Percentiles rank a stretch among this genome's conserved stretches.
These are phyloP conservation scores for Drosophila nasuta DNA, from an alignment of 1,140 invertebrate genomes.

Conservation along the genomic window DNA sequence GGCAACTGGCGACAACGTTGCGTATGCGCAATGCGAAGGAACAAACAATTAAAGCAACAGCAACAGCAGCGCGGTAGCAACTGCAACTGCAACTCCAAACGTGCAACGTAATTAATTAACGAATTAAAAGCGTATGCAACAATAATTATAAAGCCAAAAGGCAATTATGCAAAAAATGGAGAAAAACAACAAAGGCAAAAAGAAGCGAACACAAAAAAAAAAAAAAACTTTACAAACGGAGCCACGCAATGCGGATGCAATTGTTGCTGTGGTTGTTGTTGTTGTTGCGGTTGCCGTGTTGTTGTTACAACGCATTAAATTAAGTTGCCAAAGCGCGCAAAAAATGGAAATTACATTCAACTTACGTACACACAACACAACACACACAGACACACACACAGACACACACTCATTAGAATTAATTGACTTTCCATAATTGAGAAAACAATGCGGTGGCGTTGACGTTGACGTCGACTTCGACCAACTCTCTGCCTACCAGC, in stretches of 20 bases:
- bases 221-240: conserved; percentile 46
- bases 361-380: conserved; percentile 42
- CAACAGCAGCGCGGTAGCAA: not conserved
- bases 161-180: conserved; percentile 74
- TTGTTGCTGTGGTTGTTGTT: conserved; percentile 55
- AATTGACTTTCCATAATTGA: conserved; percentile 84
- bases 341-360: conserved; percentile 82
- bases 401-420: conserved; percentile 80
- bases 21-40: conserved; percentile 61
- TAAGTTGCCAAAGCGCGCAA: conserved; percentile 82
- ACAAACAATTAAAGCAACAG: conserved; percentile 22
- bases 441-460: conserved; percentile 82
- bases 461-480: conserved; percentile 51
- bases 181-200: conserved; percentile 20
- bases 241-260: conserved; percentile 81
- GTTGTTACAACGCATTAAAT: conserved; percentile 82
- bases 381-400: conserved; percentile 29
- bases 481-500: conserved; percentile 49
- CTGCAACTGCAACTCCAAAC: conserved; percentile 8
- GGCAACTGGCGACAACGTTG: conserved; percentile 29
- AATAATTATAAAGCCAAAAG: conserved; percentile 79
- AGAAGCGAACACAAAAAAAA: conserved; percentile 22
- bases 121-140: conserved; percentile 81
- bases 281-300: conserved; percentile 11
- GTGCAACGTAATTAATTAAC: conserved; percentile 73